Percentiles rank a stretch among this genome's conserved stretches.
These are phyloP conservation scores for Rhinoraja longicauda DNA, from an alignment of 2,797 vertebrate species.

Conservation along the genomic window DNA sequence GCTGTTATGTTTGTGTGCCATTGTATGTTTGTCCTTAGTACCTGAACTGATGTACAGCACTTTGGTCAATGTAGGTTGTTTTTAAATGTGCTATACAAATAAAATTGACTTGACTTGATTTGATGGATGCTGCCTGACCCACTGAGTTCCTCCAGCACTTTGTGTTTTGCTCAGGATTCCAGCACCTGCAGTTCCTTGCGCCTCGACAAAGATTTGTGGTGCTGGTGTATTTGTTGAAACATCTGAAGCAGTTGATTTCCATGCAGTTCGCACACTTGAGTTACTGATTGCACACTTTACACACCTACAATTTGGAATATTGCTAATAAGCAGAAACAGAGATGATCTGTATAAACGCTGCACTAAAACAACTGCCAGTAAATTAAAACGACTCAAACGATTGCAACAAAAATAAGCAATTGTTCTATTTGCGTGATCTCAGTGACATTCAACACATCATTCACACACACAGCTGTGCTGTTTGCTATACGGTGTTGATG, in stretches of 20 bases:
- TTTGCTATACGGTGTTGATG: conserved; percentile 16
- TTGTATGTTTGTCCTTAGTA: no score
- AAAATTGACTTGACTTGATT: no score
- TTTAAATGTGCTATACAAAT: no score
- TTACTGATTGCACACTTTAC: background rate
- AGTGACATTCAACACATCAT: background rate
- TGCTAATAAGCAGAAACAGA: conserved; percentile 23
- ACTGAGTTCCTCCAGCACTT: no score
- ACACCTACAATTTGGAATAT: conserved; percentile 26
- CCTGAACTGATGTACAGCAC: no score
- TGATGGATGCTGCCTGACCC: no score
- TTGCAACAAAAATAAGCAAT: conserved; percentile 19
- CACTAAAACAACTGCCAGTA: conserved; percentile 1
- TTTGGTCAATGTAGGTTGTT: no score
- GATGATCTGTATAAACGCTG: background rate
- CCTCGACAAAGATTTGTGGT: no score
- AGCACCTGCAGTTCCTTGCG: no score
- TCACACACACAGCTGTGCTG: conserved; percentile 23
- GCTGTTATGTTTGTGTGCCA: no score
- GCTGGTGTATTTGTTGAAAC: background rate
- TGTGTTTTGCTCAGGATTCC: no score
- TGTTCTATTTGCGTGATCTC: conserved; percentile 4
- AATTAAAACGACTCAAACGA: background rate
- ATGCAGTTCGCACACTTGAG: background rate
- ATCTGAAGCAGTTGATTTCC: conserved; percentile 25